Percentiles rank a stretch among this genome's conserved stretches.
These are phyloP conservation scores for Chauna torquata DNA, from an alignment of 2,113 vertebrate genomes.

Conservation along the genomic window DNA sequence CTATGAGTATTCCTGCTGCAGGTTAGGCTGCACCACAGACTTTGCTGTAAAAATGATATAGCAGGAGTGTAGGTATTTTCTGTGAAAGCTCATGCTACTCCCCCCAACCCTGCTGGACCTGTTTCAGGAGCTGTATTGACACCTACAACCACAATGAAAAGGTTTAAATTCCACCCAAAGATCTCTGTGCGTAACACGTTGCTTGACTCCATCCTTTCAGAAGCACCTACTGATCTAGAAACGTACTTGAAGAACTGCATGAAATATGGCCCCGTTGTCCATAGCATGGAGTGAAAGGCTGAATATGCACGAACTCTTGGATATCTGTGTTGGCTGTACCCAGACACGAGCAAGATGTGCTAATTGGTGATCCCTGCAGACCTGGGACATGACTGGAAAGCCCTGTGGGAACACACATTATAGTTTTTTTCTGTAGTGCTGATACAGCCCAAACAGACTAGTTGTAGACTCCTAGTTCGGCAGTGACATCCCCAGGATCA, in stretches of 20 bases:
- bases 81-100: neutral
- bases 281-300: accelerated
- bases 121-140: neutral
- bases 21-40: neutral
- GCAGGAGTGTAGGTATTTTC: neutral
- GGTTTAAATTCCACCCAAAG: neutral
- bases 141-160: neutral
- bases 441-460: too few relatives aligned
- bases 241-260: neutral
- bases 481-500: neutral
- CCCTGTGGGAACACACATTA: neutral
- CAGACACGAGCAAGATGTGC: neutral
- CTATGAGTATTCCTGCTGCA: neutral
- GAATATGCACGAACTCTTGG: too few relatives aligned
- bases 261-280: neutral
- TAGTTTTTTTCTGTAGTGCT: neutral
- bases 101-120: neutral
- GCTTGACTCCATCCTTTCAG: neutral
- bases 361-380: neutral
- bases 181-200: neutral
- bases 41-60: neutral
- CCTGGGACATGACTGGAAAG: neutral
- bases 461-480: neutral
- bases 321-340: neutral
- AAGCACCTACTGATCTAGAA: accelerated